Evolutionary conservation across 2,888 invertebrate genomes (phyloP).

Genomic region (Rhorus exstirpatorius): DNA sequence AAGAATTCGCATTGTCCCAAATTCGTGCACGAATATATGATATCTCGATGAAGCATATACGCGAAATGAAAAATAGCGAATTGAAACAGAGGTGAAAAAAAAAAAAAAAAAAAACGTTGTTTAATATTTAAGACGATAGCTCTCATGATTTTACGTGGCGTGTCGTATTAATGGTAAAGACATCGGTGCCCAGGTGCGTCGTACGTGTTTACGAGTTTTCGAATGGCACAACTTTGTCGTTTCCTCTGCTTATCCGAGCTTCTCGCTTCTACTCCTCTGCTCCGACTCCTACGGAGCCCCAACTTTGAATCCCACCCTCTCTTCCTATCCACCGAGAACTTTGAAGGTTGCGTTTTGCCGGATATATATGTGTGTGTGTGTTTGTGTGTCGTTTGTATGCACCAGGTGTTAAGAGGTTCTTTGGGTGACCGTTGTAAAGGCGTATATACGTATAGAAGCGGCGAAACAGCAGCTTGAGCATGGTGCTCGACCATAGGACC

Average conservation of each 20-base stretch:
- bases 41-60: slow-evolving; percentile 10
- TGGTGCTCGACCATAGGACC: slow-evolving; percentile 57
- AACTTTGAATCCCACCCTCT: slow-evolving; percentile 41
- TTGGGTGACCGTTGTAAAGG: slow-evolving; percentile 47
- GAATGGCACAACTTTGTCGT: slow-evolving; percentile 76
- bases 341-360: slow-evolving; percentile 79
- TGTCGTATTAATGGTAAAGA: slow-evolving; percentile 81
- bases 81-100: slow-evolving; percentile 6
- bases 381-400: slow-evolving; percentile 71
- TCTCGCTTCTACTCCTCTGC: slow-evolving; percentile 32
- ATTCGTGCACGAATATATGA: background rate
- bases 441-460: slow-evolving; percentile 29
- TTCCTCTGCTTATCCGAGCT: slow-evolving; percentile 49
- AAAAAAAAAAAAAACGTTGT: slow-evolving; percentile 58
- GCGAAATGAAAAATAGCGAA: slow-evolving; percentile 23
- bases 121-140: slow-evolving; percentile 79
- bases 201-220: slow-evolving; percentile 83
- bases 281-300: slow-evolving; percentile 20
- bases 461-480: slow-evolving; percentile 56
- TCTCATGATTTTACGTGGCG: slow-evolving; percentile 75
- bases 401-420: slow-evolving; percentile 76
- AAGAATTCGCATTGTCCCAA: no score
- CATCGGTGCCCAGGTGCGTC: slow-evolving; percentile 82
- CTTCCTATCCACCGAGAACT: slow-evolving; percentile 73
- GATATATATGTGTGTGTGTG: slow-evolving; percentile 77